Evolutionary conservation across 2,888 invertebrate genomes (phyloP).

Genomic region (Hemicrepidius hirtus): DNA sequence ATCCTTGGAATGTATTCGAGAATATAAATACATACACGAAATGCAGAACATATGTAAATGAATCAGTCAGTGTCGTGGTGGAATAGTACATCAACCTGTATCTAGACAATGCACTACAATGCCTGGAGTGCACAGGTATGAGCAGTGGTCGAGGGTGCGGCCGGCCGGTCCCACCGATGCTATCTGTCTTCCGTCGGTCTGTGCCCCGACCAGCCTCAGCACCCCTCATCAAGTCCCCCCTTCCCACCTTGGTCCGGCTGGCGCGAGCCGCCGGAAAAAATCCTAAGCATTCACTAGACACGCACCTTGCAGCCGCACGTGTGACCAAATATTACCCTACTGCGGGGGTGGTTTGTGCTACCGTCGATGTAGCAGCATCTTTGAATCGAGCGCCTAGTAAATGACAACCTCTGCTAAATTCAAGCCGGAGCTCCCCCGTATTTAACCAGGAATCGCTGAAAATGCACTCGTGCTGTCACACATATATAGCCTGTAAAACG

Average conservation of each 20-base stretch:
- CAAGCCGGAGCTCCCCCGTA: conserved; percentile 4
- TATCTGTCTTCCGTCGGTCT: conserved; percentile 66
- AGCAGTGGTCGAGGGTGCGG: conserved; percentile 65
- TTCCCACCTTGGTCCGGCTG: conserved; percentile 54
- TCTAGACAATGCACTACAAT: conserved; percentile 62
- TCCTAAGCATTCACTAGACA: conserved; percentile 63
- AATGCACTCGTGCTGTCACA: conserved; percentile 27
- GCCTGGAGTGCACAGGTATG: conserved; percentile 61
- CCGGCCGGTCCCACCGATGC: conserved; percentile 66
- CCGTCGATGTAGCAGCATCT: conserved; percentile 54
- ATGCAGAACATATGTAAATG: conserved; percentile 53
- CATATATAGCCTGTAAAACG: conserved; percentile 21
- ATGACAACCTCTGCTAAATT: conserved; percentile 50
- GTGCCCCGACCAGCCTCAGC: conserved; percentile 59
- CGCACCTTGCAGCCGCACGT: conserved; percentile 64
- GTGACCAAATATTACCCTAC: conserved; percentile 63
- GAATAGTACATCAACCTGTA: conserved; percentile 59
- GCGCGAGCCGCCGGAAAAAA: conserved; percentile 65
- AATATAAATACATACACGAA: conserved; percentile 45
- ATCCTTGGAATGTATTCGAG: conserved; percentile 14
- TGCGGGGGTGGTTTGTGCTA: conserved; percentile 57
- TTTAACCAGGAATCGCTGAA: conserved; percentile 39
- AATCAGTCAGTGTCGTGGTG: conserved; percentile 52
- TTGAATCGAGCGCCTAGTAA: conserved; percentile 50
- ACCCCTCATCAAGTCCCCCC: conserved; percentile 62